Conservation (phyloP, 2,888 invertebrate species). For the Orchesella flavescens region DNA sequence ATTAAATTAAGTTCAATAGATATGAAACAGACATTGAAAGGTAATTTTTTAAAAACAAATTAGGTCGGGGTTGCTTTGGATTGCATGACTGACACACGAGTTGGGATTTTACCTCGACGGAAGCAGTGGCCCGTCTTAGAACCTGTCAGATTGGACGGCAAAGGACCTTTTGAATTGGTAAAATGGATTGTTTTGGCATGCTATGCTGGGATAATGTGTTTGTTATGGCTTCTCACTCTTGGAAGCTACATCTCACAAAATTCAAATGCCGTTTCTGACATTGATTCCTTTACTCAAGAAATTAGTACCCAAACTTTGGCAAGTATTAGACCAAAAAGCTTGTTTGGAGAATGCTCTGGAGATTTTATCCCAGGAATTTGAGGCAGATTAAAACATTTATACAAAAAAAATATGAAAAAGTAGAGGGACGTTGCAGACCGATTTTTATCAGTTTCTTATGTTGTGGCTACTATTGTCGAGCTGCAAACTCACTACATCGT, state of each 20-base stretch:
- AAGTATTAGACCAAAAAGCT: background rate
- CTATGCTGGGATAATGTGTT: background rate
- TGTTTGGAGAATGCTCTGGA: slow-evolving; percentile 3
- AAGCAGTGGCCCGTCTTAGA: slow-evolving; percentile 41
- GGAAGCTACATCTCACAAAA: background rate
- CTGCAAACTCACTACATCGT: background rate
- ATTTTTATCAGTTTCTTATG: too few relatives aligned
- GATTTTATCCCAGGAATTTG: too few relatives aligned
- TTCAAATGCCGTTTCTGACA: background rate
- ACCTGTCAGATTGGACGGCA: slow-evolving; percentile 13
- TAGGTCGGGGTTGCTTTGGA: slow-evolving; percentile 22
- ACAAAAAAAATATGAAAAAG: background rate
- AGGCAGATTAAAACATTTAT: too few relatives aligned
- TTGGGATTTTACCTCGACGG: slow-evolving; percentile 24
- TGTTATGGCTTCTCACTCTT: background rate
- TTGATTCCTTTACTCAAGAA: background rate
- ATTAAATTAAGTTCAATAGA: too few relatives aligned
- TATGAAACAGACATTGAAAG: too few relatives aligned
- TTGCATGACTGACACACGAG: slow-evolving; percentile 12
- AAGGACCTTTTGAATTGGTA: background rate
- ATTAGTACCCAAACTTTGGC: background rate
- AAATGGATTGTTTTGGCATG: slow-evolving; percentile 20
- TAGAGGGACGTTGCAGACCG: too few relatives aligned
- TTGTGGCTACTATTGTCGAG: too few relatives aligned
- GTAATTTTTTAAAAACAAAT: too few relatives aligned